Conservation (phyloP, 2,888 invertebrate species). For the Acronicta alni region DNA sequence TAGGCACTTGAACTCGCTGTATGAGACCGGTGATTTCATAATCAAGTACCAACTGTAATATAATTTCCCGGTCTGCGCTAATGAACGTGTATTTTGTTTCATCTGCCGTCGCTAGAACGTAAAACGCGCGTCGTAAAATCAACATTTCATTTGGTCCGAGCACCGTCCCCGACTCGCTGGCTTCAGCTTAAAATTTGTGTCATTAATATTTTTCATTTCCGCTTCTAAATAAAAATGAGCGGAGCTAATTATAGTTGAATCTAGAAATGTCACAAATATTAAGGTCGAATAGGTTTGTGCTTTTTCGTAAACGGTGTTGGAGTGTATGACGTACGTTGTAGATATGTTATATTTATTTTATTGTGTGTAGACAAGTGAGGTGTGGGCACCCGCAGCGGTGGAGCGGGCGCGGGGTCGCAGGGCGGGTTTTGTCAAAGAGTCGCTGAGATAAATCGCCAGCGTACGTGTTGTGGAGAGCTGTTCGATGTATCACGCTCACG, state of each 20-base stretch:
- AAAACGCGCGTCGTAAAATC: constrained; percentile 79
- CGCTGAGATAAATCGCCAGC: constrained; percentile 72
- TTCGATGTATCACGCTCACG: constrained; percentile 77
- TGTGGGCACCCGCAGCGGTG: constrained; percentile 11
- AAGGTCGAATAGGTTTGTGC: constrained; percentile 24
- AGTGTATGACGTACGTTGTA: constrained; percentile 9
- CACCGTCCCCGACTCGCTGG: constrained; percentile 60
- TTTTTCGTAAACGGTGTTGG: constrained; percentile 13
- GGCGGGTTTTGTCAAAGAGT: constrained; percentile 67
- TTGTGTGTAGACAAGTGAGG: constrained; percentile 68
- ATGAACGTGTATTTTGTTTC: constrained; percentile 88
- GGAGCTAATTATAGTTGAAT: constrained; percentile 43
- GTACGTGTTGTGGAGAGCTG: constrained; percentile 74
- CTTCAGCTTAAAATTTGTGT: constrained; percentile 74
- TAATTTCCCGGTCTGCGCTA: constrained; percentile 83
- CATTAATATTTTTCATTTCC: constrained; percentile 76
- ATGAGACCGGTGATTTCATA: constrained; percentile 76
- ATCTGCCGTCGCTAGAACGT: constrained; percentile 77
- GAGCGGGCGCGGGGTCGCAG: constrained; percentile 18
- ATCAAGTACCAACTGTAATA: constrained; percentile 83
- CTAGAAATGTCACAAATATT: constrained; percentile 43
- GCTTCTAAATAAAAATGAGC: constrained; percentile 59
- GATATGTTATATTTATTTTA: constrained; percentile 66
- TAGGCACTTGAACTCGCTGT: constrained; percentile 65
- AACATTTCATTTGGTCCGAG: constrained; percentile 79